Percentiles rank a stretch among this genome's conserved stretches.
These are phyloP conservation scores for Oscheius myriophilus DNA, from an alignment of 2,888 invertebrate species.

Conservation along the genomic window DNA sequence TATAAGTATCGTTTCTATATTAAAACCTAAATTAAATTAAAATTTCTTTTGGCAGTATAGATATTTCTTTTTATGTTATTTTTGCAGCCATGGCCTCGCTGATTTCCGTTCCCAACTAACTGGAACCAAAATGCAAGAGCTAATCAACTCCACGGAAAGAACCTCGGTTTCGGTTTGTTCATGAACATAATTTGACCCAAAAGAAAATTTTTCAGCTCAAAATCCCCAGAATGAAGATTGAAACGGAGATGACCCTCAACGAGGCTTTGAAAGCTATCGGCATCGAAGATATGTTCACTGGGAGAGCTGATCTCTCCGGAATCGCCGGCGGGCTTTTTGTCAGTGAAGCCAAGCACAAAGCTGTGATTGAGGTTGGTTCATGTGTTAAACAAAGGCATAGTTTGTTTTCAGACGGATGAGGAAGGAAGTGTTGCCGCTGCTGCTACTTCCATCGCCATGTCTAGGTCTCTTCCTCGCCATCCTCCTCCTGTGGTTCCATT, in stretches of 20 bases:
- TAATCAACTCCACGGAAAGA: neutral
- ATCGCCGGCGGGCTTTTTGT: slow-evolving; percentile 41
- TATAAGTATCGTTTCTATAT: too few relatives aligned
- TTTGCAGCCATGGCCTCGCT: neutral
- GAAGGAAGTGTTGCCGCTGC: slow-evolving; percentile 60
- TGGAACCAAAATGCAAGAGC: neutral
- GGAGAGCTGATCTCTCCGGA: slow-evolving; percentile 5
- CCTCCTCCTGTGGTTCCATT: slow-evolving; percentile 16
- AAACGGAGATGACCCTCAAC: slow-evolving; percentile 44
- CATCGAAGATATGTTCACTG: slow-evolving; percentile 32
- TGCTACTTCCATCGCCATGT: slow-evolving; percentile 38
- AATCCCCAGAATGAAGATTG: slow-evolving; percentile 64
- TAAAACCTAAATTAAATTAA: too few relatives aligned
- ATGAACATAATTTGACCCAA: neutral
- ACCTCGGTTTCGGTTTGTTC: neutral
- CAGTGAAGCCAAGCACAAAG: slow-evolving; percentile 59
- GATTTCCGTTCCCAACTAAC: neutral
- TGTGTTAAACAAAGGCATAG: neutral
- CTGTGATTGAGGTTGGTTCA: slow-evolving; percentile 57
- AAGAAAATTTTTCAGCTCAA: slow-evolving; percentile 32
- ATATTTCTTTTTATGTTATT: too few relatives aligned
- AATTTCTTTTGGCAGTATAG: too few relatives aligned
- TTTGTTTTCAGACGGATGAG: slow-evolving; percentile 39
- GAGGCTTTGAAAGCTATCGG: slow-evolving; percentile 49
- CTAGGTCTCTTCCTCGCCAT: neutral